phyloP scores from a whole-genome alignment of 2,888 invertebrate genomes.

The Cerastoderma edule region DNA sequence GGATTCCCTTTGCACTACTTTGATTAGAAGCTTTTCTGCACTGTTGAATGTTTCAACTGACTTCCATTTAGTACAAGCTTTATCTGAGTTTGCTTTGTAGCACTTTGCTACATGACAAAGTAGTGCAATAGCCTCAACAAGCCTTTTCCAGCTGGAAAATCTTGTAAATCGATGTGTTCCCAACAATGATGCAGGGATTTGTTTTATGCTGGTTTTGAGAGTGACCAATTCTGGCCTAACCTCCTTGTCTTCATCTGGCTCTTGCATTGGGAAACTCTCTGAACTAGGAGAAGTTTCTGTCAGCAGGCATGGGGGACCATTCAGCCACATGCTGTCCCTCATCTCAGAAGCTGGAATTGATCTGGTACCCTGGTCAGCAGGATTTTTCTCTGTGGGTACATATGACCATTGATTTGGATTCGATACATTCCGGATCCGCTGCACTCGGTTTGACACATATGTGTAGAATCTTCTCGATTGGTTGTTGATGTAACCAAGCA shows the following conservation, averaged over 20 bases:
- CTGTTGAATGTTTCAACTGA: neutral
- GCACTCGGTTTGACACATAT: slow-evolving; percentile 56
- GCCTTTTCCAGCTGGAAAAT: slow-evolving; percentile 48
- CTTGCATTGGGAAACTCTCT: slow-evolving; percentile 26
- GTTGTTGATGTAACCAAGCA: slow-evolving; percentile 56
- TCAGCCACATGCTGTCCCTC: slow-evolving; percentile 42
- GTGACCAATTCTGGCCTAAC: slow-evolving; percentile 25
- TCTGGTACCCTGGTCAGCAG: slow-evolving; percentile 54
- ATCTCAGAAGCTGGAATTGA: slow-evolving; percentile 16
- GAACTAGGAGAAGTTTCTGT: neutral
- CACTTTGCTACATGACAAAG: neutral
- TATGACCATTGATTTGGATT: slow-evolving; percentile 53
- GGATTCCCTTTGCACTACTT: slow-evolving; percentile 37
- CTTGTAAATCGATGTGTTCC: slow-evolving; percentile 36
- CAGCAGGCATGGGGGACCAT: slow-evolving; percentile 26
- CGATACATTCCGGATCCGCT: slow-evolving; percentile 31
- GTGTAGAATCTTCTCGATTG: slow-evolving; percentile 47
- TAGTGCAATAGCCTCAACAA: slow-evolving; percentile 24
- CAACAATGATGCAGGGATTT: neutral
- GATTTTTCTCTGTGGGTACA: slow-evolving; percentile 47
- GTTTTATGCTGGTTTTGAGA: slow-evolving; percentile 3
- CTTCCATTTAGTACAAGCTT: neutral
- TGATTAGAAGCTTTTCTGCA: slow-evolving; percentile 29
- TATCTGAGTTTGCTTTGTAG: neutral
- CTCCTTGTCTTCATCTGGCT: slow-evolving; percentile 42